Evolutionary conservation across 2,888 invertebrate genomes (phyloP), one percentile per base, ranked within the genome.

Genomic region (Galeruca laticollis): DNA sequence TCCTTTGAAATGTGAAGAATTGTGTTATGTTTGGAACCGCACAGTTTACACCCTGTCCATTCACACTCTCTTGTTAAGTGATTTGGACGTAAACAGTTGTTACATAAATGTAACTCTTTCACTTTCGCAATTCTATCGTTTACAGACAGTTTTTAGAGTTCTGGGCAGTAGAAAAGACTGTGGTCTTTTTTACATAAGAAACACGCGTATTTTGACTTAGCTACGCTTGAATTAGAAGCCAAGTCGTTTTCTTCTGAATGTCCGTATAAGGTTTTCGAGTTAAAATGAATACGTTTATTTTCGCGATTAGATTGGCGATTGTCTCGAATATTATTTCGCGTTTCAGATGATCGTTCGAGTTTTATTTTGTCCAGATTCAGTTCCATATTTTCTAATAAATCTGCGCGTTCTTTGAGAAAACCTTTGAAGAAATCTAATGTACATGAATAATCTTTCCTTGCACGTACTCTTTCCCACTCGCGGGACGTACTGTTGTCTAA

Each of bases 381-480:
- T 51, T 68, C 62, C 40, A 69, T 18, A 11, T 57, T 69, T 60
- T 74, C 67, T 35, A 73, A 65, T 33, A 71, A 61, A 57, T 67
- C 52, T 15, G 75, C 73, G 10, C 71, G 60, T 35, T 61, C 15
- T 51, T 64, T 73, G 10, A 75, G 31, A 69, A 73, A 71, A 10
- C 61, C 54, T 37, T 59, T 73, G 15, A 75, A 72, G 56, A 43
- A 33, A 20, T 70, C 26, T 33, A 33, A 33, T 33, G 33, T 33
- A 33, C 33, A 33, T 33, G 33, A 33, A 33, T 33, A 6, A 33
- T 33, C 9, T 33, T 33, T 4, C 33, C 33, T 33, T 4, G 33
- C 33, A 6, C 33, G 33, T 33, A 72, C 13, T 51, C 52, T 62
- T 70, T 72, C 72, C 70, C 72, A 72, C 52, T 66, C 59, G 9